These are phyloP conservation scores for Apamea epomidion DNA, from an alignment of 2,888 invertebrate species.

Conservation along the genomic window DNA sequence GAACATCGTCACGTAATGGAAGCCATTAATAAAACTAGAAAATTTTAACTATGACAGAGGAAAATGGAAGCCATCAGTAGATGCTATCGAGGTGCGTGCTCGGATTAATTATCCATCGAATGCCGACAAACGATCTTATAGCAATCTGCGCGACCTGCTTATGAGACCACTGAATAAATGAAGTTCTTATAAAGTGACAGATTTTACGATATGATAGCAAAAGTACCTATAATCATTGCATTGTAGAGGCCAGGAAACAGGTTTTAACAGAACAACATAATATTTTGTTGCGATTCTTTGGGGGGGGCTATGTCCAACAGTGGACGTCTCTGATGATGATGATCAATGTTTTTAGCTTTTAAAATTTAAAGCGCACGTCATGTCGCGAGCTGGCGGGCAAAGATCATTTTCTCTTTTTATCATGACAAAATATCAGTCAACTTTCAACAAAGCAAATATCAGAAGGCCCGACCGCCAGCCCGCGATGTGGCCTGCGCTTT, in stretches of 20 bases:
- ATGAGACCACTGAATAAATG: neutral
- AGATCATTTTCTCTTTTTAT: too few relatives aligned
- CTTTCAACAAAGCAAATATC: too few relatives aligned
- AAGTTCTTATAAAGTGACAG: neutral
- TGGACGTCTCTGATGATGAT: too few relatives aligned
- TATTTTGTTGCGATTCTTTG: neutral
- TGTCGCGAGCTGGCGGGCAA: too few relatives aligned
- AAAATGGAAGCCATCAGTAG: slow-evolving; percentile 30
- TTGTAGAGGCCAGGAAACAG: neutral
- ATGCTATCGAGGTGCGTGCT: slow-evolving; percentile 36
- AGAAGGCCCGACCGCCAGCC: too few relatives aligned
- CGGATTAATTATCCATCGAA: slow-evolving; percentile 23
- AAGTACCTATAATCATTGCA: neutral
- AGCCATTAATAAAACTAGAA: slow-evolving; percentile 5
- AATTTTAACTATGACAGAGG: slow-evolving; percentile 28
- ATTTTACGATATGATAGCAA: neutral
- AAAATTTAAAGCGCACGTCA: too few relatives aligned
- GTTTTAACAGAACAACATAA: neutral
- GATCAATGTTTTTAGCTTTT: too few relatives aligned
- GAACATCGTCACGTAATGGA: slow-evolving; percentile 11
- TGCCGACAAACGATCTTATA: neutral
- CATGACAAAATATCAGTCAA: too few relatives aligned
- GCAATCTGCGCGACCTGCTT: neutral
- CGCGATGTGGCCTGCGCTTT: too few relatives aligned
- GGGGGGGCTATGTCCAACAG: too few relatives aligned